phyloP scores from a whole-genome alignment of 2,797 vertebrate species.

The Chlorospingus flavigularis region DNA sequence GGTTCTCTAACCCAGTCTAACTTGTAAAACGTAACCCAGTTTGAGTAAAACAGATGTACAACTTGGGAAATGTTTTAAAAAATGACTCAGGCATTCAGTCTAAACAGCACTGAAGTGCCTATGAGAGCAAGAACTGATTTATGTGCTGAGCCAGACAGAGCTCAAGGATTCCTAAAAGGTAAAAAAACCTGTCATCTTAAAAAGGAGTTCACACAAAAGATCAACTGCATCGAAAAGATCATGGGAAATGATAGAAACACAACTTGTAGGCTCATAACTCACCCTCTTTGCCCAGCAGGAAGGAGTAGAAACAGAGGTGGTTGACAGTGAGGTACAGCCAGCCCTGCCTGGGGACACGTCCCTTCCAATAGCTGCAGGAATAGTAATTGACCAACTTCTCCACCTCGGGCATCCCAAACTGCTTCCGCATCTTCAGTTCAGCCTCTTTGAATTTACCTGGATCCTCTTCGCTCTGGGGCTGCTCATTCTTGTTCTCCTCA shows the following conservation, averaged over 20 bases:
- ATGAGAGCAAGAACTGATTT: not conserved
- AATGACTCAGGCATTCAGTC: not conserved
- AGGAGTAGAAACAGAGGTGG: conserved; percentile 97
- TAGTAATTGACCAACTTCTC: conserved; percentile 98
- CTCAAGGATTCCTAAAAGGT: not conserved
- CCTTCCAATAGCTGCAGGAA: conserved; percentile 98
- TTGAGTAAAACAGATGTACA: not conserved
- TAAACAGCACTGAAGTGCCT: not conserved
- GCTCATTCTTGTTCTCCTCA: conserved; percentile 90
- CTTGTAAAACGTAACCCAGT: not conserved
- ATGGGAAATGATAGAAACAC: not conserved
- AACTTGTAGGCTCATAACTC: not conserved
- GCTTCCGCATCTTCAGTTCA: conserved; percentile 91
- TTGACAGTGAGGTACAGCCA: conserved; percentile 97
- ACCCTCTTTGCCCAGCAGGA: conserved; percentile 95
- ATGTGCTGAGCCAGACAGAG: not conserved
- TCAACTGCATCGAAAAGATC: not conserved
- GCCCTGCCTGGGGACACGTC: conserved; percentile 91
- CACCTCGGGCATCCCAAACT: conserved; percentile 95
- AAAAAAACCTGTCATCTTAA: not conserved
- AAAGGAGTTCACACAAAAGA: not conserved
- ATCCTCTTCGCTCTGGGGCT: conserved; percentile 87
- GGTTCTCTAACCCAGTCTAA: not conserved
- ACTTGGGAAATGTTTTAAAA: not conserved
- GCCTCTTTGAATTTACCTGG: conserved; percentile 95